Percentiles rank a stretch among this genome's conserved stretches.
Conservation (phyloP, 2,113 vertebrate species). For the Crotalus helleri region DNA sequence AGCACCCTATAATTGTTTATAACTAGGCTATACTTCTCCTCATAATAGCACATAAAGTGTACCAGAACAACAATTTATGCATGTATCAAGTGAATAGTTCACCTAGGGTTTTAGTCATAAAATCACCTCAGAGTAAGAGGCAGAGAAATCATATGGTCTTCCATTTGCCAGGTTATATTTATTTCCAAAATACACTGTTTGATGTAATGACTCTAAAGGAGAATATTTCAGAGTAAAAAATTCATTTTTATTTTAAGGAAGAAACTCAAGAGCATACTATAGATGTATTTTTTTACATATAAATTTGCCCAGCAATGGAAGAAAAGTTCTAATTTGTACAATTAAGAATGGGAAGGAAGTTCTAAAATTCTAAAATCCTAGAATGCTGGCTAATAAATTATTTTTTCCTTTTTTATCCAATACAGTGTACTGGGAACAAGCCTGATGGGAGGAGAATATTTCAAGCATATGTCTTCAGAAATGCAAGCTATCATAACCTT, state of each 20-base stretch:
- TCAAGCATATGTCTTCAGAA: not conserved
- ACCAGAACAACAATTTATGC: not conserved
- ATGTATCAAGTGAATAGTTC: not conserved
- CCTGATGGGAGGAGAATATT: not conserved
- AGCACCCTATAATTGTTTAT: not conserved
- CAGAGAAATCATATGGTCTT: not conserved
- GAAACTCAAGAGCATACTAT: not conserved
- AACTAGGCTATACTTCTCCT: not conserved
- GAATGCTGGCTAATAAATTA: not conserved
- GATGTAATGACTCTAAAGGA: not conserved
- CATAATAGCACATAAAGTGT: not conserved
- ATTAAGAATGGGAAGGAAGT: not conserved
- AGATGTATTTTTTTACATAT: not conserved
- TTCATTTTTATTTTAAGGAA: not conserved
- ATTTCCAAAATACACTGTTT: not conserved
- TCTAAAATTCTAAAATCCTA: not conserved
- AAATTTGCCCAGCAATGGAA: not conserved
- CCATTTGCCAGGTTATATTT: not conserved
- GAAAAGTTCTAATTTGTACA: not conserved
- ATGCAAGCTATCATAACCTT: not conserved
- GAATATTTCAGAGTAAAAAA: not conserved
- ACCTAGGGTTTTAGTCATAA: not conserved
- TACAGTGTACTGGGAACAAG: not conserved
- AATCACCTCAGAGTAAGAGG: not conserved
- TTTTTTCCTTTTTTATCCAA: not conserved